Evolutionary conservation across 2,797 vertebrate genomes (phyloP), one percentile per base, ranked within the genome.

Genomic region (Sebastes wilsoni): DNA sequence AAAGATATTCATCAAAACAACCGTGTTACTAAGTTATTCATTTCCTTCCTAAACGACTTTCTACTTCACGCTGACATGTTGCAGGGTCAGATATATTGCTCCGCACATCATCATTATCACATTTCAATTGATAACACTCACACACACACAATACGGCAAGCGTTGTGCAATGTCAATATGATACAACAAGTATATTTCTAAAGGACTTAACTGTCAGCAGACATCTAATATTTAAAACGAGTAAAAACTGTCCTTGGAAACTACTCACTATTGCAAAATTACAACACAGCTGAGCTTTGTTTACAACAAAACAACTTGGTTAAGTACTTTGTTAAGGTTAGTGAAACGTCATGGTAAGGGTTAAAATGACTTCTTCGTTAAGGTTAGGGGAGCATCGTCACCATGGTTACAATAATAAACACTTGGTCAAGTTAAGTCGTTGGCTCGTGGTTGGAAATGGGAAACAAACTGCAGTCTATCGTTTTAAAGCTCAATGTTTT

Each of bases 1-100:
- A 46, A 49, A 55, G 13, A 61, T 74, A 61, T 65, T 60, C 34
- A 20, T 59, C n/a, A 14, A 60, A 81, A 79, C 28, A 66, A 52
- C 28, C 4, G 1, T 8, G 10, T 4, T 66, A 52, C 20, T 32
- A 11, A 66, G 34, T 54, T 28, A 32, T 56, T 49, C 0, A 11
- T 11, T 54, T 54, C 11, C 12, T 38, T 58, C 8, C 20, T 10
- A 22, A 69, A 64, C 2, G 1, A 59, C 34, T 84, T 49, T 58
- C 20, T 34, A 9, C 23, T 30, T 75, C 55, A n/a, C 3, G 12
- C 25, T 30, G 18, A 66, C 23, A n/a, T 62, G 23, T 32, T 66
- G 34, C n/a, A 25, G 5, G 18, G 9, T 46, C 18, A 18, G n/a
- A 56, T 25, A 5, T 8, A 25, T 8, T 18, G 18, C 18, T 49